Conservation (phyloP, 2,797 vertebrate species). For the Poeciliopsis infans region DNA sequence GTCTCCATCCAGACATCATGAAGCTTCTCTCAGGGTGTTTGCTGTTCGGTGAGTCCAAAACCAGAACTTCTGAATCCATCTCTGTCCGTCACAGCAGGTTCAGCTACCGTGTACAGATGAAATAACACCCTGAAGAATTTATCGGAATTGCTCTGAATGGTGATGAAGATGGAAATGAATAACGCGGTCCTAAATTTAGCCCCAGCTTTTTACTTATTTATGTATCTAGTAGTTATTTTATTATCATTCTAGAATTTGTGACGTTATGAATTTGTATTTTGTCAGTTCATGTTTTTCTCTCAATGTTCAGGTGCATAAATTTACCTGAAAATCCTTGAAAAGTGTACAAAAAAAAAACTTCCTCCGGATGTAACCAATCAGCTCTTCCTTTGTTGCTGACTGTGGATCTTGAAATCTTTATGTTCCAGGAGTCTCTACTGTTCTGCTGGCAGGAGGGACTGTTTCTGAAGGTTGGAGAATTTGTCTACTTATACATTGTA, state of each 20-base stretch:
- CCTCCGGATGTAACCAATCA: neutral
- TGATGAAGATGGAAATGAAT: neutral
- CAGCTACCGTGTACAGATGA: neutral
- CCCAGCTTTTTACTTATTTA: no score
- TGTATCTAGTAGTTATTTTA: no score
- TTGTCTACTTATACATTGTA: neutral
- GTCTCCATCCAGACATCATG: neutral
- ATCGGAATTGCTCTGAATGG: neutral
- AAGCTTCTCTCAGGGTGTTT: neutral
- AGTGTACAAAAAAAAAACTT: neutral
- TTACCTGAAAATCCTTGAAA: neutral
- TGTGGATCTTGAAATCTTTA: neutral
- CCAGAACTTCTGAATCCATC: neutral
- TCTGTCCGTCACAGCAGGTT: neutral
- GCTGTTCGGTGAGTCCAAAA: slow-evolving; percentile 1
- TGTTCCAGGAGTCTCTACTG: slow-evolving; percentile 1
- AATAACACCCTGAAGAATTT: neutral
- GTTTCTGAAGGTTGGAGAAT: slow-evolving; percentile 1
- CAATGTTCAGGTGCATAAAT: neutral
- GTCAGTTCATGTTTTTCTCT: no score
- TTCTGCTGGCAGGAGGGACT: neutral
- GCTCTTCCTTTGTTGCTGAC: neutral
- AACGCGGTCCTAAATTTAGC: no score
- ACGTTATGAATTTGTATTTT: no score
- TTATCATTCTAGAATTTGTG: no score